Percentiles rank a stretch among this genome's conserved stretches.
Conservation (phyloP, 1,140 invertebrate genomes). For the Steinernema feltiae region DNA sequence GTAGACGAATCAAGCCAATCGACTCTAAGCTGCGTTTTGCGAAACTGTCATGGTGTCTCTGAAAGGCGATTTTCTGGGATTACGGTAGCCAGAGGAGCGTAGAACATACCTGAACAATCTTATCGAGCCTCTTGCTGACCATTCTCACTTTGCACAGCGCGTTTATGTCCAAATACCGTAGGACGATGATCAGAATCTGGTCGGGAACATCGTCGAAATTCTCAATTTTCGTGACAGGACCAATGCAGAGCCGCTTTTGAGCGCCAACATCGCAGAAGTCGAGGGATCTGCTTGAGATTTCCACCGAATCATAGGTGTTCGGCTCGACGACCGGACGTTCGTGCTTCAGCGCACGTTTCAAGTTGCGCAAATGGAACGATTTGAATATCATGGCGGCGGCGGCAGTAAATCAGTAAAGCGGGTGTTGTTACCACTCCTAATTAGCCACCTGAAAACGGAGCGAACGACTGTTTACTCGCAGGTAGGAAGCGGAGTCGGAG, state of each 20-base stretch:
- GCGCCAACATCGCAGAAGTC: background rate
- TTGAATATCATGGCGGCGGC: background rate
- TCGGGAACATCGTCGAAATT: background rate
- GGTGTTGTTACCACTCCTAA: background rate
- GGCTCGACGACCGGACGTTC: background rate
- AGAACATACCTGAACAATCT: background rate
- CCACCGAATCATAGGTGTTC: background rate
- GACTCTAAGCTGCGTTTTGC: background rate
- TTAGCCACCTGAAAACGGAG: too few relatives aligned
- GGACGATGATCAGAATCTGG: background rate
- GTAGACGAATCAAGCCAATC: background rate
- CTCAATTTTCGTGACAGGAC: background rate
- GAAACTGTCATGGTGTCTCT: constrained; percentile 9
- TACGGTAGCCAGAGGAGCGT: background rate
- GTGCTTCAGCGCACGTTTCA: background rate
- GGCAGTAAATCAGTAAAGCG: background rate
- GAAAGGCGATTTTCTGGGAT: background rate
- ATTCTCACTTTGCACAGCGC: background rate
- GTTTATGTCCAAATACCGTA: background rate
- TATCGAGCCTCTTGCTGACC: background rate
- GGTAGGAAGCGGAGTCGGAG: background rate
- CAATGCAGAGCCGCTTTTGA: background rate
- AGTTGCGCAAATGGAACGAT: background rate
- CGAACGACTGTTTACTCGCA: too few relatives aligned
- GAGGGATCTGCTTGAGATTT: background rate